Conservation (phyloP, 2,113 vertebrate species). For the Xiphophorus maculatus region DNA sequence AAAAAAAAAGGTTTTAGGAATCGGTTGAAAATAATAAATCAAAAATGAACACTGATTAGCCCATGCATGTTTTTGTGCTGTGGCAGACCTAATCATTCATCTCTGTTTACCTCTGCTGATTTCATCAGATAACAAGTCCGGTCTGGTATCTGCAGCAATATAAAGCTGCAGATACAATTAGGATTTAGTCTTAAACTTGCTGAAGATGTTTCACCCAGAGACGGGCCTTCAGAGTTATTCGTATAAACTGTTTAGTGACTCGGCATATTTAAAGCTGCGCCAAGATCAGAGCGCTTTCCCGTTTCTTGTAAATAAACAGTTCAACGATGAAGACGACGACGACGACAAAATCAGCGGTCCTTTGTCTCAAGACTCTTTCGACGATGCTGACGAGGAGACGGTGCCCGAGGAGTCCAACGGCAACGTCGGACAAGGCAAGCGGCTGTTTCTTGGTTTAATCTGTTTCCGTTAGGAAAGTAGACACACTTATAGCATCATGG, state of each 20-base stretch:
- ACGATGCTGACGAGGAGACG: slow-evolving; percentile 61
- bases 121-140: too few relatives aligned
- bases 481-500: background rate
- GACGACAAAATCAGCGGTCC: slow-evolving; percentile 78
- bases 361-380: slow-evolving; percentile 57
- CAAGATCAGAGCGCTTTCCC: too few relatives aligned
- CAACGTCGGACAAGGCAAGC: slow-evolving; percentile 75
- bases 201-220: too few relatives aligned
- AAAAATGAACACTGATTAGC: background rate
- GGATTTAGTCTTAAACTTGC: too few relatives aligned
- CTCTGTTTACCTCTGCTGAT: too few relatives aligned
- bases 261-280: too few relatives aligned
- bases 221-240: too few relatives aligned
- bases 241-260: too few relatives aligned
- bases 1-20: background rate
- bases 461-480: background rate
- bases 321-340: slow-evolving; percentile 81
- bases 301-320: slow-evolving; percentile 69
- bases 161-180: too few relatives aligned
- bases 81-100: too few relatives aligned
- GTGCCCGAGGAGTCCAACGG: slow-evolving; percentile 59
- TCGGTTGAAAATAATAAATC: background rate
- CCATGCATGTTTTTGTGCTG: background rate
- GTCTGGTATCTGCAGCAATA: too few relatives aligned
- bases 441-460: background rate